Base-by-base conservation (phyloP, 2,113 vertebrate genomes). In the Nyctereutes procyonoides region DNA sequence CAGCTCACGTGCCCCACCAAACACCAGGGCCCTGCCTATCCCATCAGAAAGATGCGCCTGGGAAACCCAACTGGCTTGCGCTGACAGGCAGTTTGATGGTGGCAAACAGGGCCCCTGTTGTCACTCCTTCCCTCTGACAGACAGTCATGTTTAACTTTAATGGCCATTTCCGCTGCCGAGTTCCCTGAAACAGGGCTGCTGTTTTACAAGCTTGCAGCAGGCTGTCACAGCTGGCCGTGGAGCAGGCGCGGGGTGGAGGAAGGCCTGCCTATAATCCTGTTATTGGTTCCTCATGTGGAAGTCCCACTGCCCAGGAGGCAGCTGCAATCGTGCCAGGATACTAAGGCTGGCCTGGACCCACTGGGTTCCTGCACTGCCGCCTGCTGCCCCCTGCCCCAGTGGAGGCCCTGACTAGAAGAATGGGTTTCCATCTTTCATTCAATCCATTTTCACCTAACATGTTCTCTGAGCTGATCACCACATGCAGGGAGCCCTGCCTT, bases 1-100 rank as follows among this genome's bases (percentile, higher is more conserved):
- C 92, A 97, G 98, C 98, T 98, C 99, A 99, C 98, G 99, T 97
- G 95, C 89, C 97, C 98, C 97, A 95, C 98, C 94, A 95, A 76
- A 90, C 77, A 67, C 97, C 96, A 69, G 90, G 98, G 98, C 98
- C 98, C 88, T 97, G 98, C 98, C 96, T 98, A 97, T 98, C 98
- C 94, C 35, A 92, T 98, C 98, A 98, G 98, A 96, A 98, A 95
- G 69, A 95, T 1, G 80, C 91, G 22, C 95, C 26, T 90, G 15
- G 95, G 97, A 98, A 87, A 79, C 96, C 92, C 97, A 90, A 60
- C 91, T 67, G 58, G 19, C 97, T 86, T 17, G 94, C 28, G 80
- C 97, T 98, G 98, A 98, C 98, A 98, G 97, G 95, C 89, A 65
- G 97, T 88, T 97, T 97, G 98, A 95, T 83, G 96, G 97, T 1